phyloP scores from a whole-genome alignment of 37 sponge, comb jelly and placozoan species.

The Ephydatia muelleri region DNA sequence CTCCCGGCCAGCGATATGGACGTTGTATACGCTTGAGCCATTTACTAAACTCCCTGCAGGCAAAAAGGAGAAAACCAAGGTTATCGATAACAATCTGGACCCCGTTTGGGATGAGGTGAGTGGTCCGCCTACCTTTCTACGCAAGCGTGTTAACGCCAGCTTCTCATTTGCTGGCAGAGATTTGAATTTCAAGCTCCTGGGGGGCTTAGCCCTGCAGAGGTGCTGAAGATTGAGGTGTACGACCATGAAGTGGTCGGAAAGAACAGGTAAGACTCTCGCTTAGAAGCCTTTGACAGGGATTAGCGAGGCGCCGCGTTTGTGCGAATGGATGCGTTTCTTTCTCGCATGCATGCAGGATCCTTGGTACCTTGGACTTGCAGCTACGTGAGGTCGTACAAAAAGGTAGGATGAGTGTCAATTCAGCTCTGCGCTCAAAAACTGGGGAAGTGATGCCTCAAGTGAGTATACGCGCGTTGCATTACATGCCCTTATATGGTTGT shows the following conservation, averaged over 20 bases:
- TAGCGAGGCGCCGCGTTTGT: too few relatives aligned
- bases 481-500: background rate
- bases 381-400: slow-evolving; percentile 43
- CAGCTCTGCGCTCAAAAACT: slow-evolving; percentile 37
- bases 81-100: slow-evolving; percentile 90
- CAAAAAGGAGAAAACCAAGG: slow-evolving; percentile 87
- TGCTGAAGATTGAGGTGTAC: slow-evolving; percentile 73
- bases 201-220: slow-evolving; percentile 39
- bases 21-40: too few relatives aligned
- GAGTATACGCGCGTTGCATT: background rate
- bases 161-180: too few relatives aligned
- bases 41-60: slow-evolving; percentile 27
- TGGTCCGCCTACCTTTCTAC: too few relatives aligned
- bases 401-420: slow-evolving; percentile 26
- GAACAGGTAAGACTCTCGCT: slow-evolving; percentile 77
- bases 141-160: too few relatives aligned
- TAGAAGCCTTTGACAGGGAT: too few relatives aligned
- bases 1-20: too few relatives aligned
- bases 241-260: slow-evolving; percentile 82
- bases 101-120: slow-evolving; percentile 94
- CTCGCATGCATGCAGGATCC: slow-evolving; percentile 7
- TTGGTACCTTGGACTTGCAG: slow-evolving; percentile 19
- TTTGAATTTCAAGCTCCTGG: background rate
- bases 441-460: slow-evolving; percentile 22
- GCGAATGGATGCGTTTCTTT: too few relatives aligned